Evolutionary conservation across 1,140 invertebrate genomes (phyloP).

Genomic region (Magallana angulata): DNA sequence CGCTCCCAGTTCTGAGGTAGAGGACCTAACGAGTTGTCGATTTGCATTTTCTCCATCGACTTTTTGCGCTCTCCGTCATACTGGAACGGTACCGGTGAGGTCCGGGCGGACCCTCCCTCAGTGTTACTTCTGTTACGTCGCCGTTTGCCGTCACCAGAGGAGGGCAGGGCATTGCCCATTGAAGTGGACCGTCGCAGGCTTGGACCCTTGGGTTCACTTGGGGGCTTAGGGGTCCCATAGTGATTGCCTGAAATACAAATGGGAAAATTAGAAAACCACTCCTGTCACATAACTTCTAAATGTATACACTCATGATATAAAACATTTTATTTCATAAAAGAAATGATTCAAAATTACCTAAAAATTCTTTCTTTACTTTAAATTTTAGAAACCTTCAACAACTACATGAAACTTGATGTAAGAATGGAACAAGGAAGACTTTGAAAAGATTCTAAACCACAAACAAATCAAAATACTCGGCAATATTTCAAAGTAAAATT

Average conservation of each 20-base stretch:
- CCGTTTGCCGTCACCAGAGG: constrained; percentile 83
- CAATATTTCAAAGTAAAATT: too few species aligned
- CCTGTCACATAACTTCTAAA: not conserved
- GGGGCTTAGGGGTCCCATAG: constrained; percentile 81
- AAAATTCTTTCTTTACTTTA: too few species aligned
- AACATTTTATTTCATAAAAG: not conserved
- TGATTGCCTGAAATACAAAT: constrained; percentile 77
- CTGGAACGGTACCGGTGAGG: constrained; percentile 62
- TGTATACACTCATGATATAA: not conserved
- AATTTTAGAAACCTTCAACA: too few species aligned
- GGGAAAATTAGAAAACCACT: too few species aligned
- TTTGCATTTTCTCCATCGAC: constrained; percentile 69
- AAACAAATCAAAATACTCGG: too few species aligned
- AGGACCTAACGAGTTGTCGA: constrained; percentile 86
- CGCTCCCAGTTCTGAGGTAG: constrained; percentile 98
- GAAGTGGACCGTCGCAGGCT: constrained; percentile 73
- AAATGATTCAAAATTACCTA: too few species aligned
- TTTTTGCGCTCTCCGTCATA: constrained; percentile 70
- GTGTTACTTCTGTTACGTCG: constrained; percentile 82
- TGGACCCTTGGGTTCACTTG: constrained; percentile 75
- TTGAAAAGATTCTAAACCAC: too few species aligned
- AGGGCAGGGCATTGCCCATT: constrained; percentile 79
- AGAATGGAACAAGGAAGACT: too few species aligned
- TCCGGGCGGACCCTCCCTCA: constrained; percentile 71
- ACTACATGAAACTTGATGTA: too few species aligned